These are phyloP conservation scores for Meriones psammophilus DNA, from an alignment of 2,797 vertebrate genomes.

Conservation along the genomic window DNA sequence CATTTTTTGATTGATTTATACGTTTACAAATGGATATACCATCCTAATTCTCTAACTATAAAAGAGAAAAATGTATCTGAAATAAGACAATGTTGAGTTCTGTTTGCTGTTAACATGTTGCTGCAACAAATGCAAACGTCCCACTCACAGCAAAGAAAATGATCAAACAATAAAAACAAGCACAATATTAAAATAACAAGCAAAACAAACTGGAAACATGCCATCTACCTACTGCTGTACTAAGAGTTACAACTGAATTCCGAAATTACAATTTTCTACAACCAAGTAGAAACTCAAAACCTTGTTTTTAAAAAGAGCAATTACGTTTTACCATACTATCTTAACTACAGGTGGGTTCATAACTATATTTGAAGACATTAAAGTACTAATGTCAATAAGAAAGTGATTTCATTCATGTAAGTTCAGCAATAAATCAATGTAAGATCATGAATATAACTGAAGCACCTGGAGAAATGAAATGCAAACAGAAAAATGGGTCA, in stretches of 20 bases:
- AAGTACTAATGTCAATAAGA: neutral
- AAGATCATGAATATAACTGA: neutral
- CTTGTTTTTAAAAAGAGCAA: conserved; percentile 1
- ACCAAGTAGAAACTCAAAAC: neutral
- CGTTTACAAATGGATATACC: neutral
- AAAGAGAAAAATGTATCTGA: neutral
- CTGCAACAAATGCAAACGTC: neutral
- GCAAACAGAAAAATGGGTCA: neutral
- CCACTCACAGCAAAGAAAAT: neutral
- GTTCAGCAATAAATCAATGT: neutral
- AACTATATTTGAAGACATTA: neutral
- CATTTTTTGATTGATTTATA: conserved; percentile 8
- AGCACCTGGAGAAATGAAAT: neutral
- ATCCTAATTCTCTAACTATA: neutral
- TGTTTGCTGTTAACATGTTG: neutral
- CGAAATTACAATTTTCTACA: neutral
- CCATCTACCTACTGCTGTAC: neutral
- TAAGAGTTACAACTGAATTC: neutral
- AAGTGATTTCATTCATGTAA: neutral
- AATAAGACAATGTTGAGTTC: neutral
- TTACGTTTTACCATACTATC: neutral
- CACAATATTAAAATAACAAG: neutral
- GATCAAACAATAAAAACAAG: neutral
- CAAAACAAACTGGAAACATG: neutral
- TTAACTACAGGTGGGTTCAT: neutral